phyloP scores from a whole-genome alignment of 2,797 vertebrate species.

The Sebastes reedi region DNA sequence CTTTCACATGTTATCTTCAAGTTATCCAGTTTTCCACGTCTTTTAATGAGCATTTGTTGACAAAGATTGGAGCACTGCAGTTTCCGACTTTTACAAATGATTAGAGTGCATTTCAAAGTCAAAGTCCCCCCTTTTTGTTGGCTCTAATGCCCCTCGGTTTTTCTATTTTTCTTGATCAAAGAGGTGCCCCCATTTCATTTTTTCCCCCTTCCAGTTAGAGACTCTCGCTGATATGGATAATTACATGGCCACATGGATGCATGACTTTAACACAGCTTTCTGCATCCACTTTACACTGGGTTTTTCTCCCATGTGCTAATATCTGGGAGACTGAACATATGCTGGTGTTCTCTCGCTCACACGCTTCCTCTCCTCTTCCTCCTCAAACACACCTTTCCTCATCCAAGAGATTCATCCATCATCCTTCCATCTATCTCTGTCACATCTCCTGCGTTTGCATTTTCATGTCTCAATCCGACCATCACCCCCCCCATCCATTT shows the following conservation, averaged over 20 bases:
- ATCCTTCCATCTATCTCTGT: not conserved
- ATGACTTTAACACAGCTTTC: not conserved
- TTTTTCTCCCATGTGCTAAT: conserved; percentile 1
- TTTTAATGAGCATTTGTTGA: not conserved
- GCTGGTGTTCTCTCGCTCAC: conserved; percentile 16
- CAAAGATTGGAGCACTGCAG: not conserved
- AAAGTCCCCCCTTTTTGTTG: not conserved
- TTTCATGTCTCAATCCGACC: conserved; percentile 13
- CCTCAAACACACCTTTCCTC: conserved; percentile 7
- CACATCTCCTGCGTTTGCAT: not conserved
- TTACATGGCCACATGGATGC: not conserved
- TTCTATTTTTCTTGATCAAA: not conserved
- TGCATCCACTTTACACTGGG: not conserved
- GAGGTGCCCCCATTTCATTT: not conserved
- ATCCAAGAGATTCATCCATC: conserved; percentile 13
- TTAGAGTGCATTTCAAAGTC: not conserved
- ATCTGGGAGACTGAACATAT: conserved; percentile 18
- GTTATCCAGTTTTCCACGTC: not conserved
- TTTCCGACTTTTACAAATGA: not conserved
- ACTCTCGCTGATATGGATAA: not conserved
- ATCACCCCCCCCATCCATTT: conserved; percentile 20
- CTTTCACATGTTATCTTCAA: not conserved
- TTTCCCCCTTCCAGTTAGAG: not conserved
- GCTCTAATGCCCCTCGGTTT: not conserved
- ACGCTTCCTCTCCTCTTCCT: not conserved